These are phyloP conservation scores for Chromoteleia sp. DNA, from an alignment of 2,888 invertebrate genomes.

Conservation along the genomic window DNA sequence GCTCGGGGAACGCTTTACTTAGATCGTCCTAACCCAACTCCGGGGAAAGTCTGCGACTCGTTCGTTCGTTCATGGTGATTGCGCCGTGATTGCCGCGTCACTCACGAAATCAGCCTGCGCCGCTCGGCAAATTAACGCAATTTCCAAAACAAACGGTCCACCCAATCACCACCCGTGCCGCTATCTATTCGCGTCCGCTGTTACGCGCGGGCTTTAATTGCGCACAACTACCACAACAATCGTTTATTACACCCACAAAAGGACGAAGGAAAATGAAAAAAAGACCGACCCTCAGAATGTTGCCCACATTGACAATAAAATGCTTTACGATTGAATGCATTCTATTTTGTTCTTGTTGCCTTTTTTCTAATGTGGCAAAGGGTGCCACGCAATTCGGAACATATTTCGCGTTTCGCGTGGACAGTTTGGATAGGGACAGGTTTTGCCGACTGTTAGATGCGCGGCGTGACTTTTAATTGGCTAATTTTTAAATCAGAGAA, in stretches of 20 bases:
- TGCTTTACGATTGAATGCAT: conserved; percentile 56
- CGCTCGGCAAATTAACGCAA: conserved; percentile 83
- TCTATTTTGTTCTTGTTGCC: conserved; percentile 34
- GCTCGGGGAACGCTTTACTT: conserved; percentile 70
- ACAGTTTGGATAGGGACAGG: conserved; percentile 38
- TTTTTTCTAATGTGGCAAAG: conserved; percentile 47
- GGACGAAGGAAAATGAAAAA: conserved; percentile 68
- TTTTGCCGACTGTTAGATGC: conserved; percentile 1
- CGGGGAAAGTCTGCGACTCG: conserved; percentile 61
- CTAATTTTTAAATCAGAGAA: conserved; percentile 2
- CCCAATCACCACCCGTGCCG: conserved; percentile 52
- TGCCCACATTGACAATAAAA: conserved; percentile 60
- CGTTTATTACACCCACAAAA: conserved; percentile 76
- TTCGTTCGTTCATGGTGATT: conserved; percentile 78
- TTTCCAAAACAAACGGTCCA: conserved; percentile 81
- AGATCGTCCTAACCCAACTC: conserved; percentile 67
- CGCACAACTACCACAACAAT: conserved; percentile 73
- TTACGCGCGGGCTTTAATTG: conserved; percentile 72
- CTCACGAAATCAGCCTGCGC: conserved; percentile 81
- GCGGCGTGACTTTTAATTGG: conserved; percentile 14
- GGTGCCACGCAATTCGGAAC: conserved; percentile 17
- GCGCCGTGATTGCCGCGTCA: conserved; percentile 82
- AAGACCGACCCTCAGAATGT: conserved; percentile 48
- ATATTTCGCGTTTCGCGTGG: conserved; percentile 42
- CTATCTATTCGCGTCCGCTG: conserved; percentile 47